A percentile compares a stretch with the other conserved stretches of the same genome.
phyloP scores from a whole-genome alignment of 2,888 invertebrate species.

The Buathra laborator region DNA sequence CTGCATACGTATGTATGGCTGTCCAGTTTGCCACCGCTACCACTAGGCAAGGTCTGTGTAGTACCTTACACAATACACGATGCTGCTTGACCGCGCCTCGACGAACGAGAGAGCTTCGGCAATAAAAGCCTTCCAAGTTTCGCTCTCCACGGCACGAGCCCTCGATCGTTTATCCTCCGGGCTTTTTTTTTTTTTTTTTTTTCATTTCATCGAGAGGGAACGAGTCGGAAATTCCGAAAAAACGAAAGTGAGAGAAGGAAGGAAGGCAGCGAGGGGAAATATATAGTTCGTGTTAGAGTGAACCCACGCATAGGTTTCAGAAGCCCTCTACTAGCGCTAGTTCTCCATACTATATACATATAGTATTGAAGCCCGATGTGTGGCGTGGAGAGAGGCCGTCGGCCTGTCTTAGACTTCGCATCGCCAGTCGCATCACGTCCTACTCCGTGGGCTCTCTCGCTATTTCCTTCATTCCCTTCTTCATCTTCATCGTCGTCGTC shows the following conservation, averaged over 20 bases:
- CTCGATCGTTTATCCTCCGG: conserved; percentile 54
- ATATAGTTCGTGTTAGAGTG: conserved; percentile 44
- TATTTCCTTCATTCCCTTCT: conserved; percentile 14
- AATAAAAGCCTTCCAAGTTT: conserved; percentile 58
- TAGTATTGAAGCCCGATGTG: background rate
- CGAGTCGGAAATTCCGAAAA: background rate
- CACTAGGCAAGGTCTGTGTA: background rate
- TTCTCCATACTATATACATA: too few relatives aligned
- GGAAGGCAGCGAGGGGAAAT: background rate
- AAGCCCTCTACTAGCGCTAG: conserved; percentile 73
- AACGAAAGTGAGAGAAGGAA: conserved; percentile 24
- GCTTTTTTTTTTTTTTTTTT: conserved; percentile 51
- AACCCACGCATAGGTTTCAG: conserved; percentile 77
- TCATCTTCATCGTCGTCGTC: conserved; percentile 38
- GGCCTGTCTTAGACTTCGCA: conserved; percentile 78
- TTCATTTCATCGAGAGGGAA: conserved; percentile 22
- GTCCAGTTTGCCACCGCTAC: background rate
- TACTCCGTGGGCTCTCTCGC: conserved; percentile 67
- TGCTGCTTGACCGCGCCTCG: conserved; percentile 7
- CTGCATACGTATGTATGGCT: background rate
- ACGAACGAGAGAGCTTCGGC: conserved; percentile 20
- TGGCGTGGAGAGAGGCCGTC: conserved; percentile 69
- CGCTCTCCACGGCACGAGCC: conserved; percentile 44
- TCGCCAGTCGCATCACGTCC: conserved; percentile 78
- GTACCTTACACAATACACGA: background rate